Base-by-base conservation (phyloP, 2,888 invertebrate genomes). In the Imbricaverruca yamaguchii region DNA sequence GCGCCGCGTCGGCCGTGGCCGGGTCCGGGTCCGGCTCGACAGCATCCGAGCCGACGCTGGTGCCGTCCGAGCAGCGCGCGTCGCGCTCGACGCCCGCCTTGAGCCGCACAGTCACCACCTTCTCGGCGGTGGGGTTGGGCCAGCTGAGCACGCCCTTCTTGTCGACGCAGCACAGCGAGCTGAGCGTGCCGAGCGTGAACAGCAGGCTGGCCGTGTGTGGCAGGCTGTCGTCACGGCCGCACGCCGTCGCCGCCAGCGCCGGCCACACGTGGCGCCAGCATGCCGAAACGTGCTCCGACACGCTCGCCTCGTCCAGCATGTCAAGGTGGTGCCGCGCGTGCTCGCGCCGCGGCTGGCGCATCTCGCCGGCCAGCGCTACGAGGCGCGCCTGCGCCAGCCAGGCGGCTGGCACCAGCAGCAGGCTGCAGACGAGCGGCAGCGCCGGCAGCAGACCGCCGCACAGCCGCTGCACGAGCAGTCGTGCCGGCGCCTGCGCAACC, bases 101-200 rank as follows among this genome's bases (percentile, higher is more conserved):
- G 53, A 56, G 77, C 57, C 39, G 57, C 23, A 61, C 15, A 4
- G 80, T 74, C 21, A 97, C 97, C 61, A 98, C 94, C 88, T 98
- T 98, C 87, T 98, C 98, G 0, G 98, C 96, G 0, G 97, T 96
- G 1, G 98, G 98, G 89, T 98, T 98, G 0, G 97, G 96, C 96
- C 97, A 97, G 0, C 97, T 97, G n/a, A 98, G 88, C 83, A 98
- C 93, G 15, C 98, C 98, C 87, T 98, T 98, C 86, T 98, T 98
- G 87, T 98, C 98, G 21, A 98, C 92, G 87, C 98, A 98, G 86
- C 96, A 96, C 4, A 98, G 89, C 0, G 96, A 95, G 92, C 57
- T 80, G 67, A 81, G 74, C 39, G 81, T 67, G 56, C 80, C 82
- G 23, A 82, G 67, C 39, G 74, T 67, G 81, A 61, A 80, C 9